Evolutionary conservation across 1,140 invertebrate species (phyloP).

Genomic region (Centruroides vittatus): DNA sequence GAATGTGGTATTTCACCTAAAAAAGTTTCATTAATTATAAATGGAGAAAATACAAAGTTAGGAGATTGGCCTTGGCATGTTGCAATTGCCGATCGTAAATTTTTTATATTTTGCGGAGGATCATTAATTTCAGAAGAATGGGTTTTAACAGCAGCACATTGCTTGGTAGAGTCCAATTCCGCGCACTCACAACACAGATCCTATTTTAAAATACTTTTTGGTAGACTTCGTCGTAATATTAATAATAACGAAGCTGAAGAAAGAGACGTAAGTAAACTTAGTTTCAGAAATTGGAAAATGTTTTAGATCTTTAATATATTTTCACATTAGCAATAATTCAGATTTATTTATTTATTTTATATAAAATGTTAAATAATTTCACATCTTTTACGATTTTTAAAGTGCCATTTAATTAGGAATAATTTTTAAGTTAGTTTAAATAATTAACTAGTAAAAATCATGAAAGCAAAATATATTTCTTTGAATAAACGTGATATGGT

Average conservation of each 20-base stretch:
- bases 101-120: conserved; percentile 9
- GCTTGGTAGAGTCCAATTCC: conserved; percentile 4
- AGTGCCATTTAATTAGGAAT: no score
- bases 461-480: no score
- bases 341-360: no score
- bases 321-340: no score
- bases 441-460: no score
- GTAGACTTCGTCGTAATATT: conserved; percentile 12
- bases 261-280: conserved; percentile 1
- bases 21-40: conserved; percentile 8
- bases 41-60: conserved; percentile 4
- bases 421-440: no score
- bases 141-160: conserved; percentile 19
- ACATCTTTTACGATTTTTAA: no score
- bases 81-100: not conserved
- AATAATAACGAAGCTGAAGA: conserved; percentile 15
- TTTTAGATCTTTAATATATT: no score
- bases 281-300: no score
- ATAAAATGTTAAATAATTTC: no score
- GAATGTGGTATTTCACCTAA: conserved; percentile 14
- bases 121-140: conserved; percentile 11
- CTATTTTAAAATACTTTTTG: conserved; percentile 4
- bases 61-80: conserved; percentile 19
- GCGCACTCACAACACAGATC: not conserved
- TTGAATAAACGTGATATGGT: no score